A percentile compares a stretch with the other conserved stretches of the same genome.
These are phyloP conservation scores for Neolamprologus caudopunctatus DNA, from an alignment of 2,113 vertebrate genomes.

Conservation along the genomic window DNA sequence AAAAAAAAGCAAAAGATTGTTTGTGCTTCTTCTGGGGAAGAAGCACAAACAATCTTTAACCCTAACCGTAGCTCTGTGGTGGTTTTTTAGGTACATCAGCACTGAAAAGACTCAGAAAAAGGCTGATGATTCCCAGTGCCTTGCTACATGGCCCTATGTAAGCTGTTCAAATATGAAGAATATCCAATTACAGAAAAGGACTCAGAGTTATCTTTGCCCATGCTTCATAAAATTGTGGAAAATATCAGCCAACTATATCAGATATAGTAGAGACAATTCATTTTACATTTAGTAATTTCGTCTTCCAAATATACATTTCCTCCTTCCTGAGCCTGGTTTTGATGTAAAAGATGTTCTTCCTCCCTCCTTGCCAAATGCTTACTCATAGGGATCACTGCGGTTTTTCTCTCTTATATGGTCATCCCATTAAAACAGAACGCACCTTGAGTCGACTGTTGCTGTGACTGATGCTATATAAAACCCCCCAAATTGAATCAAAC, in stretches of 20 bases:
- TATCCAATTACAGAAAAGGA: background rate
- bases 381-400: background rate
- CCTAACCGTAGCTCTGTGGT: background rate
- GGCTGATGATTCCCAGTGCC: background rate
- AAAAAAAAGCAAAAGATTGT: background rate
- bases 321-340: background rate
- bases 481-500: background rate
- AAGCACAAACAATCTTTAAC: background rate
- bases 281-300: background rate
- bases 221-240: background rate
- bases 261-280: background rate
- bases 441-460: background rate
- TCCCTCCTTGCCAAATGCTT: background rate
- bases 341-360: background rate
- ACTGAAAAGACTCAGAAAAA: background rate
- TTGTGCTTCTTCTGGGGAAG: background rate
- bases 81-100: background rate
- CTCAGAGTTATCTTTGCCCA: background rate
- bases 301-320: background rate
- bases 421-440: background rate
- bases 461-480: background rate
- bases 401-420: background rate
- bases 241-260: background rate
- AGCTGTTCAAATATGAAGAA: background rate
- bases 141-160: accelerated